Evolutionary conservation across 1,140 invertebrate genomes (phyloP).

Genomic region (Spodoptera frugiperda): DNA sequence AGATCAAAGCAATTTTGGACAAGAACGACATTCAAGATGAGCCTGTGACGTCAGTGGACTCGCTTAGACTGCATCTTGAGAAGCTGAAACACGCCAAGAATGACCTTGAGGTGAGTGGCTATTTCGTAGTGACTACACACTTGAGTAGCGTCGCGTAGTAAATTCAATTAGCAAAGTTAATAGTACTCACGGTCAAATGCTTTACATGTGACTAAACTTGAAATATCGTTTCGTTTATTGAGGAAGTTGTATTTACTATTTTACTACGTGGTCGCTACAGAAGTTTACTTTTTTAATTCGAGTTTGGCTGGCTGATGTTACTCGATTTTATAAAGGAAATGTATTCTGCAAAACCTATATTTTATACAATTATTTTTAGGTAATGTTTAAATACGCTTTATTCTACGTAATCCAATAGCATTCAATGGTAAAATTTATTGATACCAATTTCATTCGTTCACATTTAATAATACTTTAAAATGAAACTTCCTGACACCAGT

Average conservation of each 20-base stretch:
- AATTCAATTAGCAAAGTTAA: conserved; percentile 20
- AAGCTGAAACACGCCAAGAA: conserved; percentile 92
- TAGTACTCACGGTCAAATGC: background rate
- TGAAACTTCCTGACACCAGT: background rate
- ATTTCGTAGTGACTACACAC: conserved; percentile 21
- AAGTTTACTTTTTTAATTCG: background rate
- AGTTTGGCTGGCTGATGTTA: conserved; percentile 8
- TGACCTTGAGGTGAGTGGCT: conserved; percentile 90
- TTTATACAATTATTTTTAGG: no score
- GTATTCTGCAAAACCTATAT: no score
- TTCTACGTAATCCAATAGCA: no score
- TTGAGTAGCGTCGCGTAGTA: conserved; percentile 24
- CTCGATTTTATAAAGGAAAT: no score
- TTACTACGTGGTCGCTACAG: background rate
- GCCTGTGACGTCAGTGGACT: conserved; percentile 91
- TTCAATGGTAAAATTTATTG: no score
- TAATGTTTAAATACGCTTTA: no score
- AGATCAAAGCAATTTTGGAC: conserved; percentile 90
- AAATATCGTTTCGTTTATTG: no score
- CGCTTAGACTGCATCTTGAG: conserved; percentile 92
- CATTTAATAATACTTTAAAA: background rate
- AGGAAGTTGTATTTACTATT: background rate
- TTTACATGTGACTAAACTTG: background rate
- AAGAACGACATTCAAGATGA: conserved; percentile 92
- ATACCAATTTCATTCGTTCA: background rate